Evolutionary conservation across 2,113 vertebrate genomes (phyloP).

Genomic region (Plecturocebus donacophilus): DNA sequence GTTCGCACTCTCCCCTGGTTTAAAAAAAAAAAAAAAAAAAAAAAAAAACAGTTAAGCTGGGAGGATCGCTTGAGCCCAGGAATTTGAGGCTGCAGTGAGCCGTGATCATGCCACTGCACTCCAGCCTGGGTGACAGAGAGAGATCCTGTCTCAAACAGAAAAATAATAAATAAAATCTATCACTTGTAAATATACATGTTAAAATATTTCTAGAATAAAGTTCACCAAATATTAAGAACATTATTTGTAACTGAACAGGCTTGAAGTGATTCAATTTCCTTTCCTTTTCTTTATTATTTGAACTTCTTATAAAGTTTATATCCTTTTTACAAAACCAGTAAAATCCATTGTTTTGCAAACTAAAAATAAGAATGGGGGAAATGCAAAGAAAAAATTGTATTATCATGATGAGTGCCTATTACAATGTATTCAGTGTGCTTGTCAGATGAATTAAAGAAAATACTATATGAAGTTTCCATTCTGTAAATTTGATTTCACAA

Average conservation of each 20-base stretch:
- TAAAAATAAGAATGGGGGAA: background rate
- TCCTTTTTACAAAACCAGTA: background rate
- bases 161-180: background rate
- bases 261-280: background rate
- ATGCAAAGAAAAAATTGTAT: background rate
- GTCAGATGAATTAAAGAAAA: constrained; percentile 11
- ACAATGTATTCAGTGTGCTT: background rate
- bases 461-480: constrained; percentile 21
- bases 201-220: background rate
- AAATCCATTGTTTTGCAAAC: background rate
- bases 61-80: too few species aligned
- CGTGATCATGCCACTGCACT: too few species aligned
- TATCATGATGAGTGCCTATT: background rate
- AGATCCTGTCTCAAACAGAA: too few species aligned
- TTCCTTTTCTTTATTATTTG: background rate
- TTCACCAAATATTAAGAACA: background rate
- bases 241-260: background rate
- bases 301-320: constrained; percentile 9
- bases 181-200: background rate
- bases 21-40: too few species aligned
- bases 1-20: too few species aligned
- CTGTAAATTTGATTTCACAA: constrained; percentile 12
- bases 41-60: too few species aligned
- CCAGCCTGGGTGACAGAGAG: too few species aligned
- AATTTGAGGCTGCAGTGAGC: too few species aligned